Evolutionary conservation across 2,797 vertebrate genomes (phyloP), one percentile per base, ranked within the genome.

Genomic region (Sciaenops ocellatus): DNA sequence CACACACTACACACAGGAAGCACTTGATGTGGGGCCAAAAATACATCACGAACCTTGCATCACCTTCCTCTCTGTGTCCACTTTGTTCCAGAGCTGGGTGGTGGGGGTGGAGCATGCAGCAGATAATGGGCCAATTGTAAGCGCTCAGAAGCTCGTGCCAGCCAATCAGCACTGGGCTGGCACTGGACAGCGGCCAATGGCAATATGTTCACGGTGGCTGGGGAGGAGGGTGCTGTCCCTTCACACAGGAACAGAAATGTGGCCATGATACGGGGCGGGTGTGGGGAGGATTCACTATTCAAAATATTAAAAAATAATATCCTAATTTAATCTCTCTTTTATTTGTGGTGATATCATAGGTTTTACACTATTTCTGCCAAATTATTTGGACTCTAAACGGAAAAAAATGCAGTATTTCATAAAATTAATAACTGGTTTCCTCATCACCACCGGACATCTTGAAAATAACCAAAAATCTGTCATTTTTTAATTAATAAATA

Each of bases 1-100:
- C 47, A 76, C 74, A 69, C 79, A 76, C 54, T 75, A 79, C 73
- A 80, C 78, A 91, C 86, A 89, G 87, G 87, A 89, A 92, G 84
- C 76, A 69, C 61, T 78, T 51, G 48, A 79, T 80, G 80, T 5
- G 54, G 69, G 79, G 76, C 73, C 77, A 88, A 83, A 92, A 89
- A 92, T 86, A 82, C 78, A 93, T 84, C 81, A 94, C 94, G 92
- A 93, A 95, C 95, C 95, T 96, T 96, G 93, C 96, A 95, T 95
- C 93, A 89, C 94, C 91, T 91, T 91, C 92, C 92, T 95, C 78
- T 84, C 68, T 78, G 69, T 86, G 88, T 89, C 90, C 87, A 94
- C 87, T 90, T 90, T 93, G 88, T 90, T 90, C 90, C 87, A 80
- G 79, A 70, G 90, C 93, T 77, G 90, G 62, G 65, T 30, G 62